These are phyloP conservation scores for Ceyx melanurus DNA, from an alignment of 2,113 vertebrate species.

Conservation along the genomic window DNA sequence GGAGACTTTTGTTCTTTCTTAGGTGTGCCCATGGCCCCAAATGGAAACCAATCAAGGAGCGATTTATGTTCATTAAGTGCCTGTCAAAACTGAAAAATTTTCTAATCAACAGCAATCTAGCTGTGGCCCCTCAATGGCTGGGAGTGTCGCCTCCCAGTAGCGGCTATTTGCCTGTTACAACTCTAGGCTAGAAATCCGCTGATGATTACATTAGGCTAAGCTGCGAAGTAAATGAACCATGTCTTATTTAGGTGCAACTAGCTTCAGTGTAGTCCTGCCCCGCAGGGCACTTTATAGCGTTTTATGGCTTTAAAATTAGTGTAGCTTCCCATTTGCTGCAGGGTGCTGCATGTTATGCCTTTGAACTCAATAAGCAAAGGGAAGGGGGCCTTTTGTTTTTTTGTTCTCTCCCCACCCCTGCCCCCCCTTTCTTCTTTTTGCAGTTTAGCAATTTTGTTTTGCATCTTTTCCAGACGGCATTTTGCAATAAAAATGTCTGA, in stretches of 20 bases:
- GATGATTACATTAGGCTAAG: slow-evolving; percentile 90
- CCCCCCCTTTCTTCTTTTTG: slow-evolving; percentile 16
- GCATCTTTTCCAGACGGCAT: slow-evolving; percentile 83
- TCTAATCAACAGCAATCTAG: slow-evolving; percentile 83
- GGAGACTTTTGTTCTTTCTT: slow-evolving; percentile 37
- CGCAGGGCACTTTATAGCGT: slow-evolving; percentile 82
- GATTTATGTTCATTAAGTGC: slow-evolving; percentile 86
- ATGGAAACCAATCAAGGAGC: slow-evolving; percentile 81
- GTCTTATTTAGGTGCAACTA: slow-evolving; percentile 87
- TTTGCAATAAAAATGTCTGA: slow-evolving; percentile 83
- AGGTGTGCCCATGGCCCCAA: slow-evolving; percentile 80
- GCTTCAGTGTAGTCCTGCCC: slow-evolving; percentile 81
- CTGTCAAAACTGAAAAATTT: slow-evolving; percentile 89
- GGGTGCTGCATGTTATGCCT: slow-evolving; percentile 83
- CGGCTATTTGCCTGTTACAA: slow-evolving; percentile 81
- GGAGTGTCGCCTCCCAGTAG: slow-evolving; percentile 73
- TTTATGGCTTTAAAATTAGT: slow-evolving; percentile 90
- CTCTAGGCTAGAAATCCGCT: slow-evolving; percentile 82
- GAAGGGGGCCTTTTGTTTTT: slow-evolving; percentile 76
- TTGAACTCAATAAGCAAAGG: slow-evolving; percentile 87
- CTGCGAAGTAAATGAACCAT: slow-evolving; percentile 86
- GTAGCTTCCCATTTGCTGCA: slow-evolving; percentile 82
- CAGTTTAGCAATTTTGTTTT: slow-evolving; percentile 80
- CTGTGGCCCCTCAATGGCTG: slow-evolving; percentile 77
- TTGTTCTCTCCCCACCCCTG: background rate